Evolutionary conservation across 2,888 invertebrate species (phyloP), one percentile per base, ranked within the genome.

Genomic region (Camptogramma bilineatum): DNA sequence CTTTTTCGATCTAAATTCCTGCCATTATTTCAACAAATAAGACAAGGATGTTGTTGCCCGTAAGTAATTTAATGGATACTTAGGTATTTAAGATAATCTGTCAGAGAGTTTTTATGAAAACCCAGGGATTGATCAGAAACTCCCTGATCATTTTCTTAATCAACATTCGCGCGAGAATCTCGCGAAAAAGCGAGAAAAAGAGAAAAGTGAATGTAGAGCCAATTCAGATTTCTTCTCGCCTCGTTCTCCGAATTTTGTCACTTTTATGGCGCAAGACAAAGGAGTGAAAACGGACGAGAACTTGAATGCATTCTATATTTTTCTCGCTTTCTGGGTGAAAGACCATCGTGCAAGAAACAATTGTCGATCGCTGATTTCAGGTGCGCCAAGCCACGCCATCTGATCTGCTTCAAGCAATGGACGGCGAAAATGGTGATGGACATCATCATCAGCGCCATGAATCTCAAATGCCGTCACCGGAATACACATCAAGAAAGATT

Each of bases 321-420:
- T 10, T 3, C 39, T 28, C 28, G 28, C 5, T 28, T 28, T 28
- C n/a, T n/a, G n/a, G n/a, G n/a, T n/a, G n/a, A n/a, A n/a, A n/a
- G n/a, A n/a, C n/a, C n/a, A n/a, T n/a, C n/a, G n/a, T n/a, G n/a
- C n/a, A n/a, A n/a, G n/a, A n/a, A n/a, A n/a, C n/a, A n/a, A n/a
- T n/a, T n/a, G n/a, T n/a, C n/a, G n/a, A n/a, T n/a, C n/a, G n/a
- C n/a, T n/a, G n/a, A n/a, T n/a, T n/a, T n/a, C 17, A 44, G 44
- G n/a, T 44, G 53, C 19, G 16, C 53, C 0, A 68, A 64, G 9
- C 87, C 85, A 2, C 73, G 64, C 0, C 91, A 91, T 66, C 68
- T 91, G 46, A 88, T 90, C 50, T 90, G 91, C 69, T 91, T 91
- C 74, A 88, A 88, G 57, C 73, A 88, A 55, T 91, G 91, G 91